A percentile compares a stretch with the other conserved stretches of the same genome.
These are phyloP conservation scores for Clunio marinus DNA, from an alignment of 2,888 invertebrate genomes.

Conservation along the genomic window DNA sequence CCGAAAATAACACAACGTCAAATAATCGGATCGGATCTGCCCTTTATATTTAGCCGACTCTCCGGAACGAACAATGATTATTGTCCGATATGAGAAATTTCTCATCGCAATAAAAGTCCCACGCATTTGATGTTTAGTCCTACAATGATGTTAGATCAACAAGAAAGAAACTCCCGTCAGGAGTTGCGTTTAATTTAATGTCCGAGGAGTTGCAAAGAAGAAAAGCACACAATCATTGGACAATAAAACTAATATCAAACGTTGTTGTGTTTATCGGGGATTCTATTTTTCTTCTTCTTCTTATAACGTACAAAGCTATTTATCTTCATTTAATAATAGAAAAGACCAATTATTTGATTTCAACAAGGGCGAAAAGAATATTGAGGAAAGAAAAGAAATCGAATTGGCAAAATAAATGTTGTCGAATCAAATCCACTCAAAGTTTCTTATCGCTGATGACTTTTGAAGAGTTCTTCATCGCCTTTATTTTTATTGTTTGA, in stretches of 20 bases:
- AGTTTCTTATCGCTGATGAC: constrained; percentile 25
- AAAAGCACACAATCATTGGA: constrained; percentile 31
- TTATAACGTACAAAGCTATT: constrained; percentile 25
- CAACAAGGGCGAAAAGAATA: background rate
- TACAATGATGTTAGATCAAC: constrained; percentile 1
- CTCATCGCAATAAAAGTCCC: constrained; percentile 11
- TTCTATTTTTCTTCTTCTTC: constrained; percentile 10
- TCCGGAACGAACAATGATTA: background rate
- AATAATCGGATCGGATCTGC: constrained; percentile 39
- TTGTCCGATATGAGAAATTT: constrained; percentile 24
- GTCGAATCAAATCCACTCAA: constrained; percentile 6
- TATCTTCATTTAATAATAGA: constrained; percentile 38
- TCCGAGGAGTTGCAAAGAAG: background rate
- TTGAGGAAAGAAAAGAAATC: background rate
- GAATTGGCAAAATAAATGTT: constrained; percentile 9
- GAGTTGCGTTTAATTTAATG: constrained; percentile 8
- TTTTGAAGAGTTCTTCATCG: background rate
- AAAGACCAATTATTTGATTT: constrained; percentile 35
- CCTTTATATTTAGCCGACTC: constrained; percentile 31
- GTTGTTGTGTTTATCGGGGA: constrained; percentile 29
- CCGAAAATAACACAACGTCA: constrained; percentile 23
- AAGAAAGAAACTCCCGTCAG: background rate
- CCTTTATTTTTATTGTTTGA: background rate
- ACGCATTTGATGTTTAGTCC: constrained; percentile 4
- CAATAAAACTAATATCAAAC: constrained; percentile 32